Evolutionary conservation across 2,797 vertebrate species (phyloP).

Genomic region (Falco berigora): DNA sequence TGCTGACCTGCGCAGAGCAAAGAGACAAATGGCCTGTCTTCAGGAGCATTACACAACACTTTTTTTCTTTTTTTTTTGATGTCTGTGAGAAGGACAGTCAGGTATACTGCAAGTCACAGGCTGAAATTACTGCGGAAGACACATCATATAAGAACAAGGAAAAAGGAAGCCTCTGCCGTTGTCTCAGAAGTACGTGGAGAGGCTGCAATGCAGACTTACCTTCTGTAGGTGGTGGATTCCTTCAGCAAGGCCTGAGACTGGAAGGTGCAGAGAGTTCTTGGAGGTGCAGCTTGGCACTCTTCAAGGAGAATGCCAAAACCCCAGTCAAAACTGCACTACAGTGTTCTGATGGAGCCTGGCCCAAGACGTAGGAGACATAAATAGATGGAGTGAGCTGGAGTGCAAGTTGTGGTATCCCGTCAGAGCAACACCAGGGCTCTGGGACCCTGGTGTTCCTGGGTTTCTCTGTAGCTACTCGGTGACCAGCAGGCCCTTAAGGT

Average conservation of each 20-base stretch:
- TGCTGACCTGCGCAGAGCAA: neutral
- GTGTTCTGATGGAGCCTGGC: neutral
- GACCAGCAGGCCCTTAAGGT: neutral
- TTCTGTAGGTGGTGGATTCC: neutral
- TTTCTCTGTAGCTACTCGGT: neutral
- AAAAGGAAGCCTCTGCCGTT: neutral
- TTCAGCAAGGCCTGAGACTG: neutral
- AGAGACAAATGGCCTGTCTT: neutral
- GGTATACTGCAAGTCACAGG: neutral
- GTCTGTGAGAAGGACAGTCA: neutral
- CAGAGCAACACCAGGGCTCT: neutral
- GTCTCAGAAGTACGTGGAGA: neutral
- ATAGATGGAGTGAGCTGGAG: neutral
- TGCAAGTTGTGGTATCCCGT: neutral
- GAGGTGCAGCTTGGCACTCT: neutral
- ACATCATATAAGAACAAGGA: neutral
- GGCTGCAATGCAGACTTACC: neutral
- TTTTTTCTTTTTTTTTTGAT: neutral
- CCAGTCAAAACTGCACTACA: neutral
- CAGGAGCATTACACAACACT: neutral
- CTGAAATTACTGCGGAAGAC: neutral
- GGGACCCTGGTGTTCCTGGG: neutral
- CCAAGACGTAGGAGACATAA: neutral
- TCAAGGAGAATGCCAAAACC: neutral
- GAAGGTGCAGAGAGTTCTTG: neutral